Conservation (phyloP, 2,888 invertebrate genomes). For the Pycnomerus fuliginosus region DNA sequence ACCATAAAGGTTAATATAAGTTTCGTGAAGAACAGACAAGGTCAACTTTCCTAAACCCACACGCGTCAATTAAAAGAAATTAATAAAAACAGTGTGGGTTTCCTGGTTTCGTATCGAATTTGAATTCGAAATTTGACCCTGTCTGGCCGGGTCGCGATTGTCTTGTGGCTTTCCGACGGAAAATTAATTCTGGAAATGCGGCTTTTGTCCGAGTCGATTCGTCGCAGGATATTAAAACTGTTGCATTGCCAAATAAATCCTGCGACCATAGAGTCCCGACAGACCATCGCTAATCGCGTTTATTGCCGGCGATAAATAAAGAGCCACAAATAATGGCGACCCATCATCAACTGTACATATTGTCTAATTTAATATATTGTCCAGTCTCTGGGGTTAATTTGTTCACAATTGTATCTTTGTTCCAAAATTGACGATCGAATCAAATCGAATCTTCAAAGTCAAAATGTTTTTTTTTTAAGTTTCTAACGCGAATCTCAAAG, state of each 20-base stretch:
- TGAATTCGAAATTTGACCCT: slow-evolving; percentile 1
- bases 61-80: slow-evolving; percentile 2
- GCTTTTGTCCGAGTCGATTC: slow-evolving; percentile 17
- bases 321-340: slow-evolving; percentile 26
- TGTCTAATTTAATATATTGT: background rate
- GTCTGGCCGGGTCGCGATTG: slow-evolving; percentile 6
- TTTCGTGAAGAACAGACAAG: slow-evolving; percentile 10
- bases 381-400: too few relatives aligned
- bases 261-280: slow-evolving; percentile 27
- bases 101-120: slow-evolving; percentile 2
- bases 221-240: slow-evolving; percentile 39
- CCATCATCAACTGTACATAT: slow-evolving; percentile 3
- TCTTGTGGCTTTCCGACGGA: slow-evolving; percentile 27
- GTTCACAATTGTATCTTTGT: too few relatives aligned
- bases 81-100: slow-evolving; percentile 7
- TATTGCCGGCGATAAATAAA: slow-evolving; percentile 39
- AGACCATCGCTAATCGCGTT: slow-evolving; percentile 39
- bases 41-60: slow-evolving; percentile 7
- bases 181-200: too few relatives aligned
- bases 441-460: too few relatives aligned
- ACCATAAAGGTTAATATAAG: slow-evolving; percentile 3
- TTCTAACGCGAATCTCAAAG: too few relatives aligned
- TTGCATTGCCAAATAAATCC: slow-evolving; percentile 36
- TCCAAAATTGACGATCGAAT: too few relatives aligned
- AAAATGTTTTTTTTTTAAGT: too few relatives aligned